Conservation (phyloP, 2,888 invertebrate species). For the Chrysolina oricalcia region DNA sequence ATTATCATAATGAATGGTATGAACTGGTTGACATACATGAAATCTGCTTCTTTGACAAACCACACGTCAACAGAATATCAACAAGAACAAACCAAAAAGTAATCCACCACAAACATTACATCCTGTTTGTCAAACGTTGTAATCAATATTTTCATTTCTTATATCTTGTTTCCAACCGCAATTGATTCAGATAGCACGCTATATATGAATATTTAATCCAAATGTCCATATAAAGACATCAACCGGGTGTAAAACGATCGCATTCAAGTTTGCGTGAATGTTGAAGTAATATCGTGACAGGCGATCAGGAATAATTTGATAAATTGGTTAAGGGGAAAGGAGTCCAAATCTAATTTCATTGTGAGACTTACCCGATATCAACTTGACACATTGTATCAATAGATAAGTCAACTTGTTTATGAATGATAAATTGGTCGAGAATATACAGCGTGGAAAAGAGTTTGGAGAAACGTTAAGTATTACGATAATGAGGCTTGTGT, state of each 20-base stretch:
- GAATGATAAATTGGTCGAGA: not conserved
- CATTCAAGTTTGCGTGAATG: not conserved
- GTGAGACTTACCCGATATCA: not conserved
- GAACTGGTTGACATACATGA: too few relatives aligned
- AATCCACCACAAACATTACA: too few relatives aligned
- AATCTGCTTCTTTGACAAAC: too few relatives aligned
- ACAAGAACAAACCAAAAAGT: too few relatives aligned
- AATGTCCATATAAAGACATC: constrained; percentile 4
- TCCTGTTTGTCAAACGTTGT: too few relatives aligned
- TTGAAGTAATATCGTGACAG: constrained; percentile 12
- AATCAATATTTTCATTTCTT: not conserved
- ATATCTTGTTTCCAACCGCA: not conserved
- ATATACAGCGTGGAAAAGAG: not conserved
- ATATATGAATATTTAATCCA: not conserved
- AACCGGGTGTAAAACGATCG: not conserved
- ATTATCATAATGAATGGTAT: too few relatives aligned
- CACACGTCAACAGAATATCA: too few relatives aligned
- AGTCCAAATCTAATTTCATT: not conserved
- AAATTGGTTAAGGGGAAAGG: not conserved
- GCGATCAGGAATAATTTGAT: constrained; percentile 4
- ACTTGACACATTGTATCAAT: not conserved
- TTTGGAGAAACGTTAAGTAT: not conserved
- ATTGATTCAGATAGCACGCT: not conserved
- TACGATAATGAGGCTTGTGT: constrained; percentile 27
- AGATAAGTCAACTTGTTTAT: not conserved